Conservation (phyloP, 1,140 invertebrate species). For the Mylabris phalerata region DNA sequence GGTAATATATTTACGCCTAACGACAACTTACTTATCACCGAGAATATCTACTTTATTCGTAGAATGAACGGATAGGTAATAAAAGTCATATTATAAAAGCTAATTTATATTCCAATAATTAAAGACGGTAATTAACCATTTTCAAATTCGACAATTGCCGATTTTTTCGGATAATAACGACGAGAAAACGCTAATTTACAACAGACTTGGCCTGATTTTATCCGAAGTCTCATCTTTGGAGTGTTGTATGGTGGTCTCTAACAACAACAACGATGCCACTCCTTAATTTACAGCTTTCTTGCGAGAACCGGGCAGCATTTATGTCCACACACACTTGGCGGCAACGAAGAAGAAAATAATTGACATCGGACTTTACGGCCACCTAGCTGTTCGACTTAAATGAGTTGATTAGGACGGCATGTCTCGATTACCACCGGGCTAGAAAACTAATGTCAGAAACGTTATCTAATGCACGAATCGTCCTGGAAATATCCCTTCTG, state of each 20-base stretch:
- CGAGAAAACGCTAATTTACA: too few relatives aligned
- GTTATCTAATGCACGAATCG: not conserved
- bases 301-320: conserved; percentile 16
- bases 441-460: conserved; percentile 19
- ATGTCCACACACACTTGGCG: conserved; percentile 22
- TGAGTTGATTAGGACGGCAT: conserved; percentile 21
- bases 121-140: too few relatives aligned
- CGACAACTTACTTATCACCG: not conserved
- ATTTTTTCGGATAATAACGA: too few relatives aligned
- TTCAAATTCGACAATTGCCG: too few relatives aligned
- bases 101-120: too few relatives aligned
- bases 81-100: too few relatives aligned
- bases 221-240: conserved; percentile 4
- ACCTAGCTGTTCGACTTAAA: conserved; percentile 22
- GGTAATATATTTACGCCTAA: not conserved
- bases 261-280: conserved; percentile 14
- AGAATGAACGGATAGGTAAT: too few relatives aligned
- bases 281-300: conserved; percentile 27
- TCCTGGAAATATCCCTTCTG: too few relatives aligned
- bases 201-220: too few relatives aligned
- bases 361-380: conserved; percentile 26
- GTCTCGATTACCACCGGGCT: conserved; percentile 21
- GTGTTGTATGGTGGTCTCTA: conserved; percentile 19
- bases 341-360: conserved; percentile 19
- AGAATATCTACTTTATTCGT: not conserved